A percentile compares a stretch with the other conserved stretches of the same genome.
These are phyloP conservation scores for Ecliptopera silaceata DNA, from an alignment of 2,888 invertebrate genomes.

Conservation along the genomic window DNA sequence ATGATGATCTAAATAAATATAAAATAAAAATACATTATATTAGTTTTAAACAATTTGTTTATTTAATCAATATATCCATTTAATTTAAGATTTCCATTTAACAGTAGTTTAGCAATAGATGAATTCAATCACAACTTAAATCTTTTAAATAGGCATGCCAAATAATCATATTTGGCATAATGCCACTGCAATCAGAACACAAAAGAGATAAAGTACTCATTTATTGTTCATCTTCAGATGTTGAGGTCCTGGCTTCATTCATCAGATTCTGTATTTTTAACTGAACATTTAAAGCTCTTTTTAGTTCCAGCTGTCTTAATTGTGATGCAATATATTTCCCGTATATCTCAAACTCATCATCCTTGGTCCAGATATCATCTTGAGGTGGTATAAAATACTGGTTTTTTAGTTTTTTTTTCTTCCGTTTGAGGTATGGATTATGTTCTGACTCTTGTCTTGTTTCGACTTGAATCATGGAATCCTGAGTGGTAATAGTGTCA, in stretches of 20 bases:
- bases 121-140: too few species aligned
- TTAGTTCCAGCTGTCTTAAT: conserved; percentile 56
- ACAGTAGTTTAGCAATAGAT: too few species aligned
- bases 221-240: conserved; percentile 41
- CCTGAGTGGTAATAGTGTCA: conserved; percentile 45
- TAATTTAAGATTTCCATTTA: too few species aligned
- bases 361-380: conserved; percentile 38
- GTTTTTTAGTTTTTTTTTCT: conserved; percentile 6
- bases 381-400: conserved; percentile 42
- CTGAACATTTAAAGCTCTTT: conserved; percentile 58
- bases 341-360: conserved; percentile 70
- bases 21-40: too few species aligned
- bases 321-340: conserved; percentile 67
- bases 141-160: too few species aligned
- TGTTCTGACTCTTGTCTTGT: conserved; percentile 48
- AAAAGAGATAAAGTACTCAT: neutral
- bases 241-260: conserved; percentile 59
- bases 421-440: conserved; percentile 39
- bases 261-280: conserved; percentile 62
- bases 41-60: too few species aligned
- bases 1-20: too few species aligned
- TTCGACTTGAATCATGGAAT: conserved; percentile 38
- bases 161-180: too few species aligned
- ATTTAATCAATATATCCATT: too few species aligned
- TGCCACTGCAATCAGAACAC: too few species aligned